A percentile compares a stretch with the other conserved stretches of the same genome.
Conservation (phyloP, 2,888 invertebrate species). For the Philaethria dido region DNA sequence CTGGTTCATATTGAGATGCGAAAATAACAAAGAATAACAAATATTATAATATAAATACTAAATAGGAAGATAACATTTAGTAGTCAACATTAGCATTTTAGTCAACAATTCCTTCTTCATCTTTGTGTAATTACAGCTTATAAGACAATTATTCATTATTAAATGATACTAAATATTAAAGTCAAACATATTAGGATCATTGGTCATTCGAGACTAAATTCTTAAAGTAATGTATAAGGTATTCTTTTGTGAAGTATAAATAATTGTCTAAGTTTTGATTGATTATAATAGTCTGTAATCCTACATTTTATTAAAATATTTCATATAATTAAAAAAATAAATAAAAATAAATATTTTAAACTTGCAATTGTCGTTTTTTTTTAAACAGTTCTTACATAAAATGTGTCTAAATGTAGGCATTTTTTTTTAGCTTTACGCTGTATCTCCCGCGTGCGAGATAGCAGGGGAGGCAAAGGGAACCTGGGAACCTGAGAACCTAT, state of each 20-base stretch:
- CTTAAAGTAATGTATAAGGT: background rate
- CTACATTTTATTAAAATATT: too few species aligned
- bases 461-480: too few species aligned
- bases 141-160: background rate
- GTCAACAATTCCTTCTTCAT: background rate
- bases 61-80: background rate
- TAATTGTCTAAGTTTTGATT: slow-evolving; percentile 5
- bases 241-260: background rate
- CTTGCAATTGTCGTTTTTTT: background rate
- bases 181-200: background rate
- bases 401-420: too few species aligned
- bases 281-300: background rate
- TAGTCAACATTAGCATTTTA: background rate
- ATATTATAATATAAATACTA: too few species aligned
- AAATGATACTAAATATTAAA: background rate
- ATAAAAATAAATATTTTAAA: background rate
- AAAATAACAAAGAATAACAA: too few species aligned
- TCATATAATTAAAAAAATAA: too few species aligned
- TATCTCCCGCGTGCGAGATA: too few species aligned
- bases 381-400: background rate
- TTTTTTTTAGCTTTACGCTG: too few species aligned
- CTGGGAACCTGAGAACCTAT: too few species aligned
- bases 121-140: background rate
- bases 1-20: too few species aligned
- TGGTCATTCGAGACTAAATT: background rate